phyloP scores from a whole-genome alignment of 1,140 invertebrate genomes.

The Pararge aegeria region DNA sequence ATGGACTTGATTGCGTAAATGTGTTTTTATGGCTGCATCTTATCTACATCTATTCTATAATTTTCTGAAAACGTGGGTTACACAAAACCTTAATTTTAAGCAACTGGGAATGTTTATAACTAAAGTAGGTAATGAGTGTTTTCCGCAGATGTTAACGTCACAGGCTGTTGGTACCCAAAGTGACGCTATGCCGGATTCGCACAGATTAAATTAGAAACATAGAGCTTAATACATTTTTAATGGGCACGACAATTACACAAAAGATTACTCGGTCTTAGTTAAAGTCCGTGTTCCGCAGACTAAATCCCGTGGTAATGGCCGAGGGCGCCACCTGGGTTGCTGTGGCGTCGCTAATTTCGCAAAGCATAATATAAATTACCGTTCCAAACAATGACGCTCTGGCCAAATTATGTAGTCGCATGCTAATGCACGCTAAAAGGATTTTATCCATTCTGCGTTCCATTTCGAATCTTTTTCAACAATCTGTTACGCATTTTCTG shows the following conservation, averaged over 20 bases:
- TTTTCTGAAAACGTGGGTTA: too few relatives aligned
- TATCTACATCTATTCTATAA: too few relatives aligned
- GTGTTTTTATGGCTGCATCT: too few relatives aligned
- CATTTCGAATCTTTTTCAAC: slow-evolving; percentile 35
- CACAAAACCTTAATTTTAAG: too few relatives aligned
- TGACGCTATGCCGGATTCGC: slow-evolving; percentile 8
- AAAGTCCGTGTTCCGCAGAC: slow-evolving; percentile 37
- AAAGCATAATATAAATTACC: slow-evolving; percentile 70
- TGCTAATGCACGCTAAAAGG: slow-evolving; percentile 55
- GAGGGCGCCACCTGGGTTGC: slow-evolving; percentile 58
- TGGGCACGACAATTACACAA: slow-evolving; percentile 43
- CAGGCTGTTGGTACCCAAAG: slow-evolving; percentile 6
- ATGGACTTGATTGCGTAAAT: too few relatives aligned
- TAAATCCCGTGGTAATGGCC: slow-evolving; percentile 66
- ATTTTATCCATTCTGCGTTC: slow-evolving; percentile 45
- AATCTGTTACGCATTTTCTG: neutral
- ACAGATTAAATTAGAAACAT: slow-evolving; percentile 33
- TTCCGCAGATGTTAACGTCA: slow-evolving; percentile 1
- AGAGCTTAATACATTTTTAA: slow-evolving; percentile 43
- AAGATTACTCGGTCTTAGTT: slow-evolving; percentile 37
- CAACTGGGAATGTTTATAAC: neutral
- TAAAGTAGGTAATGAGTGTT: neutral
- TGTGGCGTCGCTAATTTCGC: slow-evolving; percentile 59
- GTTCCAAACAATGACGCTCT: slow-evolving; percentile 56
- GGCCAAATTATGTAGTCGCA: slow-evolving; percentile 46